Conservation (phyloP, 1,140 invertebrate genomes). For the Chrysomallon squamiferum region DNA sequence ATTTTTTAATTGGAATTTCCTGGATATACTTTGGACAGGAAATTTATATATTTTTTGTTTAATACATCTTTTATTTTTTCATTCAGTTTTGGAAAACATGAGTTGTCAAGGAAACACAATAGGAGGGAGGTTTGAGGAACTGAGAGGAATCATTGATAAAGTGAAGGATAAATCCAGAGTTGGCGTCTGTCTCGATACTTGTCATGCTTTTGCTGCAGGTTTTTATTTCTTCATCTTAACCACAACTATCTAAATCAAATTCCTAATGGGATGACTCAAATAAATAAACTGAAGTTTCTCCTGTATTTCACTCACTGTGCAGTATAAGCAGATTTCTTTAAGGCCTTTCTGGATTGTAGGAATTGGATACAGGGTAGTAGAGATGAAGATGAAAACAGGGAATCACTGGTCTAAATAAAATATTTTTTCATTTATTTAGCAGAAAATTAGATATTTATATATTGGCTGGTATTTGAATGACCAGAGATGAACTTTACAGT, state of each 20-base stretch:
- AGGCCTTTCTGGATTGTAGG: neutral
- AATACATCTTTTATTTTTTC: too few relatives aligned
- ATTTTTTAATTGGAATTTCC: too few relatives aligned
- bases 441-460: too few relatives aligned
- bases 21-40: too few relatives aligned
- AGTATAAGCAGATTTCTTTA: neutral
- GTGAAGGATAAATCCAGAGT: conserved; percentile 65
- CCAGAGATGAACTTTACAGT: too few relatives aligned
- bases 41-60: too few relatives aligned
- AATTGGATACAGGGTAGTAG: too few relatives aligned
- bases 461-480: too few relatives aligned
- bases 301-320: neutral
- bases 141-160: conserved; percentile 64
- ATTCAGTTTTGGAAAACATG: conserved; percentile 65
- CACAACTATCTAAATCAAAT: neutral
- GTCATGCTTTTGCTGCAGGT: conserved; percentile 69
- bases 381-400: too few relatives aligned
- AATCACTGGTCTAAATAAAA: too few relatives aligned
- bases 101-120: conserved; percentile 65
- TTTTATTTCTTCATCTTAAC: neutral
- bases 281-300: neutral
- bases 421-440: too few relatives aligned
- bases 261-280: neutral
- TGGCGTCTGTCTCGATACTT: conserved; percentile 69
- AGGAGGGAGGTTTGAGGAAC: conserved; percentile 66